Conservation (phyloP, 1,140 invertebrate genomes). For the Metopolophium dirhodum region DNA sequence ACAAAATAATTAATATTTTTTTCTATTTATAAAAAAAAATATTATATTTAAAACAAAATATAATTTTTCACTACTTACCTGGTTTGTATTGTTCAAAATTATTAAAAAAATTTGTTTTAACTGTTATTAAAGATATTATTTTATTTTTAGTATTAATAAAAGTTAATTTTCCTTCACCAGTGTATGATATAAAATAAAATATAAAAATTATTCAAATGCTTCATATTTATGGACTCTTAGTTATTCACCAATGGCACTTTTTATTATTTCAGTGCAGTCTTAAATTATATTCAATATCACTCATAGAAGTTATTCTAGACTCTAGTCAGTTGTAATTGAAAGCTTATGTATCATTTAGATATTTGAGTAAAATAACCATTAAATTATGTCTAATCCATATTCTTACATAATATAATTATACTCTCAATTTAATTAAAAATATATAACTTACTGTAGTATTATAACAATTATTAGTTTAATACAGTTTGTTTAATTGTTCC, state of each 20-base stretch:
- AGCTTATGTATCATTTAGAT: constrained; percentile 30
- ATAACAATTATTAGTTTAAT: not conserved
- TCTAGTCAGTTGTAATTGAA: not conserved
- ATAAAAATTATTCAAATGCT: not conserved
- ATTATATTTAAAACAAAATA: not conserved
- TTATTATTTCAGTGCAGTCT: not conserved
- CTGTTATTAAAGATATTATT: constrained; percentile 10
- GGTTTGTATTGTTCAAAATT: not conserved
- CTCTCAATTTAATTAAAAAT: not conserved
- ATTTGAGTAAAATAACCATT: constrained; percentile 20
- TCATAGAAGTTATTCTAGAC: not conserved
- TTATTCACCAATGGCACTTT: not conserved
- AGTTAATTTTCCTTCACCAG: constrained; percentile 40
- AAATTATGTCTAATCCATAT: not conserved
- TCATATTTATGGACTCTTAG: not conserved
- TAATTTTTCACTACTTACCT: not conserved
- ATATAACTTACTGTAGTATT: not conserved
- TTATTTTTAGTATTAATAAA: constrained; percentile 23
- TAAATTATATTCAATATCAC: not conserved
- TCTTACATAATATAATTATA: not conserved
- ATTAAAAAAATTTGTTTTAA: not conserved
- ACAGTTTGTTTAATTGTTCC: not conserved
- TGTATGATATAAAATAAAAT: not conserved
- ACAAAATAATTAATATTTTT: constrained; percentile 16
- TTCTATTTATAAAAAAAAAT: not conserved